Evolutionary conservation across 2,888 invertebrate species (phyloP).

Genomic region (Synanthedon vespiformis): DNA sequence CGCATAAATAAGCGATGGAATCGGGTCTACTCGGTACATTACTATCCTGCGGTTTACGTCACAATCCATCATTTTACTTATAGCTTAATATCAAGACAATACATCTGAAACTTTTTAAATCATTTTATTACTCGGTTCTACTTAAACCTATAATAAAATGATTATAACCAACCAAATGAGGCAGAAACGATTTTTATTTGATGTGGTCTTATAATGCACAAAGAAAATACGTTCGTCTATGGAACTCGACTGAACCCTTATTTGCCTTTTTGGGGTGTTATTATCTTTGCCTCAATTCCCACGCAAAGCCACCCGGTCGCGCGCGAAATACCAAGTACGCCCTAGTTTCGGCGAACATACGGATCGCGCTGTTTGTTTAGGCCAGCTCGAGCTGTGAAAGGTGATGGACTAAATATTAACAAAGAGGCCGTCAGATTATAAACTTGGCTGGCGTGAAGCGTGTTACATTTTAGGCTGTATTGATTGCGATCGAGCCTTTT

Average conservation of each 20-base stretch:
- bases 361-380: constrained; percentile 65
- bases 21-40: constrained; percentile 29
- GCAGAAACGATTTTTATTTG: constrained; percentile 38
- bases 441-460: constrained; percentile 25
- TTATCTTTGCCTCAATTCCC: constrained; percentile 61
- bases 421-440: constrained; percentile 36
- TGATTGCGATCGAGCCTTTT: constrained; percentile 8
- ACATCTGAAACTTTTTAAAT: constrained; percentile 13
- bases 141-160: no score
- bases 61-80: constrained; percentile 19
- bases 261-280: constrained; percentile 62
- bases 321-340: constrained; percentile 68
- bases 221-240: constrained; percentile 58
- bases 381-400: constrained; percentile 42
- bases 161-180: constrained; percentile 36
- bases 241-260: constrained; percentile 55
- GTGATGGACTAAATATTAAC: constrained; percentile 57
- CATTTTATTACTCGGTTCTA: no score
- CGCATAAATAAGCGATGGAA: constrained; percentile 53
- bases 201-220: constrained; percentile 52
- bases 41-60: constrained; percentile 16
- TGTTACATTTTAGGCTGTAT: constrained; percentile 28
- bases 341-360: constrained; percentile 55
- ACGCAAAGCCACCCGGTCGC: constrained; percentile 57
- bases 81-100: constrained; percentile 33